Evolutionary conservation across 2,797 vertebrate genomes (phyloP), one percentile per base, ranked within the genome.

Genomic region (Brachymystax lenok): DNA sequence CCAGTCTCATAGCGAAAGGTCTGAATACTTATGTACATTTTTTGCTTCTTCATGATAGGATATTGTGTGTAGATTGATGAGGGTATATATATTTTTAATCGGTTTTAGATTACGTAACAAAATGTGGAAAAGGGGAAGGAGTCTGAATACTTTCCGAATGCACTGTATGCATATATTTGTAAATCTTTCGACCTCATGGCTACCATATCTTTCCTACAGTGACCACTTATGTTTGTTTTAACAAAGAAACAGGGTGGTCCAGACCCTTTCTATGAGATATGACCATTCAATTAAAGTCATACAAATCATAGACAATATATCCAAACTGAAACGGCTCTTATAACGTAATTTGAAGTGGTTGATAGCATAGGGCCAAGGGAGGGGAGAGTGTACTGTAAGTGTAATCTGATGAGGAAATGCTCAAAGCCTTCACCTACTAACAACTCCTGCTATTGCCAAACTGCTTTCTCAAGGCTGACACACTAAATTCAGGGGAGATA

Each of bases 381-480:
- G 71, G 40, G 73, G 68, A 19, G 61, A 68, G 56, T 76, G 80
- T 80, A 83, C 83, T 75, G 68, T 14, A 59, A 64, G 40, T 76
- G 80, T 80, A 83, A 84, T 75, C 33, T 59, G 71, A 84, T 72
- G 77, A 76, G 71, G 59, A 59, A 73, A 7, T 33, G 63, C 69
- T 74, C 28, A 74, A 56, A 76, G 66, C 33, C 21, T 63, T 68
- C n/a, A 56, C 73, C 75, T n/a, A 66, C 10, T 13, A 46, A 17
- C 70, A 6, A 17, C 67, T 66, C 8, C 27, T 16, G 16, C 17
- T 10, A 17, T 33, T 33, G 69, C n/a, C 35, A 27, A 52, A 73
- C 16, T 14, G 27, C 68, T 61, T 14, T 33, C 19, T 66, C 54
- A 79, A 54, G 76, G 80, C 80, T 72, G 2, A 28, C 28, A 63